These are phyloP conservation scores for Linurgus olivaceus DNA, from an alignment of 2,797 vertebrate species.

Conservation along the genomic window DNA sequence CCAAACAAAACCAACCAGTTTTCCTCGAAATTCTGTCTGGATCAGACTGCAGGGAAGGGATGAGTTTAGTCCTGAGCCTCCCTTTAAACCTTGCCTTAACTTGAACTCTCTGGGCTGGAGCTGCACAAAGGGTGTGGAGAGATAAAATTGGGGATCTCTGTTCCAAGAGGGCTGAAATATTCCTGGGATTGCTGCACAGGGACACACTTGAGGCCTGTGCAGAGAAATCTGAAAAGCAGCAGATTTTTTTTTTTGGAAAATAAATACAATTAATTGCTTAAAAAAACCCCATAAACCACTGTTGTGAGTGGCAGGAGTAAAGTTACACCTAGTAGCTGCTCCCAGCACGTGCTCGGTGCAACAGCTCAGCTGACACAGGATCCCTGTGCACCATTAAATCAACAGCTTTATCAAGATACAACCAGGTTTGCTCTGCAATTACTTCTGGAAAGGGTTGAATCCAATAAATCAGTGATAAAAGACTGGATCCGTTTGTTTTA, in stretches of 20 bases:
- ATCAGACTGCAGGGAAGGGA: neutral
- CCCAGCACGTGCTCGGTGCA: neutral
- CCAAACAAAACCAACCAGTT: neutral
- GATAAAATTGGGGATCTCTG: neutral
- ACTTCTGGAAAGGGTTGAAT: neutral
- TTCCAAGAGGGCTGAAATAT: neutral
- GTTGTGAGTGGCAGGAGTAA: neutral
- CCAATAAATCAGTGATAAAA: neutral
- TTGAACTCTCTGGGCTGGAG: neutral
- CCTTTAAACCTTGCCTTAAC: neutral
- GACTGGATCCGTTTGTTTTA: neutral
- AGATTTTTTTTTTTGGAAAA: neutral
- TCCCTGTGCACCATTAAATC: neutral
- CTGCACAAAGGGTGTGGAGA: neutral
- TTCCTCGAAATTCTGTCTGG: neutral
- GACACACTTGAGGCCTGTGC: neutral
- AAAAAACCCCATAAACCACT: fast-evolving
- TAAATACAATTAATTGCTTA: neutral
- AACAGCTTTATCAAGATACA: neutral
- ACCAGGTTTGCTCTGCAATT: neutral
- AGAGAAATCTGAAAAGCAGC: neutral
- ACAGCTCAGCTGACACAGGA: neutral
- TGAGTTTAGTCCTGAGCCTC: neutral
- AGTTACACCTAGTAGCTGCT: neutral
- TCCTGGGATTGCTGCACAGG: fast-evolving